These are phyloP conservation scores for Apteryx mantelli DNA, from an alignment of 2,113 vertebrate genomes.

Conservation along the genomic window DNA sequence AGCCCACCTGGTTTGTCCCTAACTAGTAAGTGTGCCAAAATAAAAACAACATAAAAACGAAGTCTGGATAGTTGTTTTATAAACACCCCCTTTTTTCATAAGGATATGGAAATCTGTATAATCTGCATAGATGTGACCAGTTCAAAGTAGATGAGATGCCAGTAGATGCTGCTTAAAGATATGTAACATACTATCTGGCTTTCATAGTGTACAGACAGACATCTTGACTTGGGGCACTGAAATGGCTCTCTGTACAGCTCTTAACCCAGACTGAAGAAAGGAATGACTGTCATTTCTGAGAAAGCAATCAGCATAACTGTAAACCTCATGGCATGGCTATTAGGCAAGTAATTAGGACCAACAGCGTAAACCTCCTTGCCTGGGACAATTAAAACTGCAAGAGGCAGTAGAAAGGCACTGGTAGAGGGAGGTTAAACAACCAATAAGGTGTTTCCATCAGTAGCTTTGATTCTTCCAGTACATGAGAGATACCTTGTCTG, in stretches of 20 bases:
- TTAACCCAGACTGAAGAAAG: background rate
- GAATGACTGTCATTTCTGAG: background rate
- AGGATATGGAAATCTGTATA: background rate
- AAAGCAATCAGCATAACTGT: background rate
- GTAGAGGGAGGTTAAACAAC: background rate
- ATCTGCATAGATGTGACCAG: background rate
- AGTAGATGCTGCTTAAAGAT: background rate
- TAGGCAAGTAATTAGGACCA: background rate
- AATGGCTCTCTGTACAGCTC: background rate
- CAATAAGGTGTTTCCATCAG: background rate
- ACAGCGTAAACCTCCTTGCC: background rate
- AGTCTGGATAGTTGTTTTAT: background rate
- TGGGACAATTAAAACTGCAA: background rate
- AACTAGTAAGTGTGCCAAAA: background rate
- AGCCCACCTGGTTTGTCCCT: background rate
- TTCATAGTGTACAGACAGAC: background rate
- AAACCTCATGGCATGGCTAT: background rate
- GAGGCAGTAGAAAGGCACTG: background rate
- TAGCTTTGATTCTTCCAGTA: background rate
- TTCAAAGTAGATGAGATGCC: background rate
- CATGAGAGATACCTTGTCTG: accelerated
- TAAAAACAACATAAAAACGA: background rate
- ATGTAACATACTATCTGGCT: background rate
- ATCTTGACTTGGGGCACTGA: background rate
- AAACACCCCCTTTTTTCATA: background rate